Conservation (phyloP, 1,140 invertebrate genomes). For the Odontomachus brunneus region DNA sequence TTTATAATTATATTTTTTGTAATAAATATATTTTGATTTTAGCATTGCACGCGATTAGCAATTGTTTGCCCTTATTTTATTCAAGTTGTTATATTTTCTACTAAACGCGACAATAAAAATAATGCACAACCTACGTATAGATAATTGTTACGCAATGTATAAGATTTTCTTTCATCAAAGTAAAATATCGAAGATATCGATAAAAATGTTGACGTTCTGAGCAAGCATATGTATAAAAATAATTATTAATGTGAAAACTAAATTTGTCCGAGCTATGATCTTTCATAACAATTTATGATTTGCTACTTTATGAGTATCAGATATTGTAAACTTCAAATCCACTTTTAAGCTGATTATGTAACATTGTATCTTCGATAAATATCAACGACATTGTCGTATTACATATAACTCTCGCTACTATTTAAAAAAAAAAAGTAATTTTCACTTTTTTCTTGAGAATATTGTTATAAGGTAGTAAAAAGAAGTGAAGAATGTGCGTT, state of each 20-base stretch:
- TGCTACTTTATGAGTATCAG: not conserved
- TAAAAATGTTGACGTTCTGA: constrained; percentile 21
- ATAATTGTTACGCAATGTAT: not conserved
- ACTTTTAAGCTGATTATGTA: not conserved
- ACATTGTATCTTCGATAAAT: constrained; percentile 13
- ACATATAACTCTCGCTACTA: no score
- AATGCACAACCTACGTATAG: not conserved
- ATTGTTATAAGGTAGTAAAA: not conserved
- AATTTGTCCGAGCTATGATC: no score
- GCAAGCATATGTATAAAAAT: not conserved
- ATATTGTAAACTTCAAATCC: not conserved
- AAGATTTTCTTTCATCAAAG: not conserved
- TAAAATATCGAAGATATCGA: not conserved
- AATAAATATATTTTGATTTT: constrained; percentile 69
- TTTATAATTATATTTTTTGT: constrained; percentile 58
- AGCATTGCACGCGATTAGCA: constrained; percentile 65
- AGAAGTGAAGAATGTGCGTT: constrained; percentile 29
- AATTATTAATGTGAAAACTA: no score
- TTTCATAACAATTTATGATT: not conserved
- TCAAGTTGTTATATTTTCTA: constrained; percentile 10
- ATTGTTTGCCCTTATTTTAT: constrained; percentile 68
- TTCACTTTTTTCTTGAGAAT: not conserved
- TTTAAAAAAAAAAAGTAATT: no score
- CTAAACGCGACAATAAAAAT: not conserved
- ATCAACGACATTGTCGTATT: not conserved